phyloP scores from a whole-genome alignment of 37 sponge, comb jelly and placozoan genomes.

The Spongilla lacustris region DNA sequence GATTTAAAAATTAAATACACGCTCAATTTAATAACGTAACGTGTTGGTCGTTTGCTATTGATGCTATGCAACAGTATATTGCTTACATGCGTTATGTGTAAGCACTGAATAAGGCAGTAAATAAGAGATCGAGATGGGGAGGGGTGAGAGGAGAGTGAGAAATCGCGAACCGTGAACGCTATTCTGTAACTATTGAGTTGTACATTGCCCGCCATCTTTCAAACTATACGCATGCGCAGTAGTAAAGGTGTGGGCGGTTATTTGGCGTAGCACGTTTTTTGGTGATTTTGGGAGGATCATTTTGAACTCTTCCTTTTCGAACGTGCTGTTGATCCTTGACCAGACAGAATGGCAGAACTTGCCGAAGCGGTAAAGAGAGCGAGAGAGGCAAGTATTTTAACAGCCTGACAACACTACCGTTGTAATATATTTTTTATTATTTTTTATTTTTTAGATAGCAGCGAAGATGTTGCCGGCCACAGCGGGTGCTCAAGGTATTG shows the following conservation, averaged over 20 bases:
- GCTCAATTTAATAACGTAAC: no score
- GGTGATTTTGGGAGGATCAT: not conserved
- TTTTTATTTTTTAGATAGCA: slow-evolving; percentile 46
- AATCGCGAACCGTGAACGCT: not conserved
- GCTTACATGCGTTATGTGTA: not conserved
- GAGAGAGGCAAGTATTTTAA: slow-evolving; percentile 49
- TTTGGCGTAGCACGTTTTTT: not conserved
- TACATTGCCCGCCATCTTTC: not conserved
- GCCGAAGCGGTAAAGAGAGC: slow-evolving; percentile 73
- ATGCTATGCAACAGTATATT: no score
- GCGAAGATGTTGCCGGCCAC: slow-evolving; percentile 51
- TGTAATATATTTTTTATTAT: not conserved
- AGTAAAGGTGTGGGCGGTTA: not conserved
- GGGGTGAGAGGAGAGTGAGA: not conserved
- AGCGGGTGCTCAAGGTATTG: not conserved
- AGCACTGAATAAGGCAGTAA: not conserved
- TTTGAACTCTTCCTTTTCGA: not conserved
- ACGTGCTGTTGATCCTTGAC: not conserved
- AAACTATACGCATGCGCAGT: not conserved
- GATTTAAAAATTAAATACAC: not conserved
- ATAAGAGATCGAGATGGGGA: not conserved
- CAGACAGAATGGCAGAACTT: not conserved
- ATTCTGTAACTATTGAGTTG: not conserved
- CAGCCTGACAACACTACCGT: not conserved
- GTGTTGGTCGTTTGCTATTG: no score